Evolutionary conservation across 2,113 vertebrate genomes (phyloP).

Genomic region (Cromileptes altivelis): DNA sequence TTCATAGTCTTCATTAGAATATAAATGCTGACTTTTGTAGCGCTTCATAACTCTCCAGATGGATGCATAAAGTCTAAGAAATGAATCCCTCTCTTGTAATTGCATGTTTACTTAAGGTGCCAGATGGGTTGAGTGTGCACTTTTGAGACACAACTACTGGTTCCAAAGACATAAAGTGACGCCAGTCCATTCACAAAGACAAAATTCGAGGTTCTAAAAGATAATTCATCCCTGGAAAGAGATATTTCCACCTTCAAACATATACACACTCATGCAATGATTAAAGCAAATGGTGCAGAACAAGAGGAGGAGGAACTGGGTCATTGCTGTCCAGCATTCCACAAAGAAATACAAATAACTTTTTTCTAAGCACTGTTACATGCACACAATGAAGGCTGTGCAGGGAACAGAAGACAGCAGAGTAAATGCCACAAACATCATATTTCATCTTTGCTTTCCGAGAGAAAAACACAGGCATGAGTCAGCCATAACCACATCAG

Average conservation of each 20-base stretch:
- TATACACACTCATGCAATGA: constrained; percentile 50
- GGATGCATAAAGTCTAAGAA: constrained; percentile 32
- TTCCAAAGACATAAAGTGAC: constrained; percentile 39
- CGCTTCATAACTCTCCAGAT: constrained; percentile 8
- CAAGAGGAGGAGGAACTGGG: constrained; percentile 36
- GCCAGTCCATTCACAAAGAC: constrained; percentile 32
- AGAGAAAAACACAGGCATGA: constrained; percentile 49
- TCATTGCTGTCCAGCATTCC: constrained; percentile 41
- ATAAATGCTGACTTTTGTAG: constrained; percentile 9
- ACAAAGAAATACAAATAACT: constrained; percentile 55
- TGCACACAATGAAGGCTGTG: constrained; percentile 11
- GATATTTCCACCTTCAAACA: constrained; percentile 25
- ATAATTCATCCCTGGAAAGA: constrained; percentile 16
- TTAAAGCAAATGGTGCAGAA: constrained; percentile 52
- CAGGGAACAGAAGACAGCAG: constrained; percentile 17
- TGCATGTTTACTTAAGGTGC: constrained; percentile 28
- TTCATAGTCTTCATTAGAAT: neutral
- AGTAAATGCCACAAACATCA: constrained; percentile 21
- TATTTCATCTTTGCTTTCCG: constrained; percentile 43
- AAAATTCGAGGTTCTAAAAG: constrained; percentile 19
- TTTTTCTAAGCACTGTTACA: constrained; percentile 13
- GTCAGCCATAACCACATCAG: constrained; percentile 59
- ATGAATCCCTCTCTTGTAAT: constrained; percentile 43
- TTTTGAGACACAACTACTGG: constrained; percentile 10
- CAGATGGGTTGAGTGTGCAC: constrained; percentile 18